Conservation (phyloP, 2,888 invertebrate species). For the Nebria salina region DNA sequence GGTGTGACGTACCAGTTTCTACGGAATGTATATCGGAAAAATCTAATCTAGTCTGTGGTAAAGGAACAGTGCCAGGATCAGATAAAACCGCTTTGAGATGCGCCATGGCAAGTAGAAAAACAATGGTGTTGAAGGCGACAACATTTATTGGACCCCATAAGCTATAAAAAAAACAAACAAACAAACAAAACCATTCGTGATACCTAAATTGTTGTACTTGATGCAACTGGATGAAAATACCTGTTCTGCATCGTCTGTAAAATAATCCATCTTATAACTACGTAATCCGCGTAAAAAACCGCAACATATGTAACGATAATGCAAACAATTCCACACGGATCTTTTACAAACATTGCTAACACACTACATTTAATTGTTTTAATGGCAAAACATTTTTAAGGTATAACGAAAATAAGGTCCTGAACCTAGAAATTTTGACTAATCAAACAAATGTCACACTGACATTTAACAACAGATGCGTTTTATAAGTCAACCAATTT, state of each 20-base stretch:
- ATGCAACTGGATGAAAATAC: conserved; percentile 61
- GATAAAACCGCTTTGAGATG: conserved; percentile 87
- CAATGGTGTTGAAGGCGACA: conserved; percentile 79
- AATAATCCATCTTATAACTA: conserved; percentile 84
- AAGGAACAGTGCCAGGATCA: conserved; percentile 90
- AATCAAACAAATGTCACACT: conserved; percentile 41
- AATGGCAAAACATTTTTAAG: conserved; percentile 43
- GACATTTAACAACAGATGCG: conserved; percentile 43
- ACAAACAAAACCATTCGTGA: conserved; percentile 8
- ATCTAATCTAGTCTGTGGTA: conserved; percentile 76
- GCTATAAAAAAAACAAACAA: conserved; percentile 70
- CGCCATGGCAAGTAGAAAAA: conserved; percentile 78
- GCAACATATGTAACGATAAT: conserved; percentile 82
- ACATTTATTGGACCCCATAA: conserved; percentile 86
- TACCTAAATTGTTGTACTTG: conserved; percentile 1
- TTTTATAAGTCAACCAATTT: conserved; percentile 3
- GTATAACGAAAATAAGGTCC: background rate
- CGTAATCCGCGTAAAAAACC: conserved; percentile 88
- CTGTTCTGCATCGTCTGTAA: conserved; percentile 83
- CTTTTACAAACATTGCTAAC: conserved; percentile 73
- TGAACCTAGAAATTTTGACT: conserved; percentile 19
- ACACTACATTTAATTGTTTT: conserved; percentile 48
- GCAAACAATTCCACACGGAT: conserved; percentile 88
- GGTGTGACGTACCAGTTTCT: conserved; percentile 58
- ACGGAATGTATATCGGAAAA: conserved; percentile 82